Evolutionary conservation across 2,113 vertebrate genomes (phyloP).

Genomic region (Poecilia latipinna): DNA sequence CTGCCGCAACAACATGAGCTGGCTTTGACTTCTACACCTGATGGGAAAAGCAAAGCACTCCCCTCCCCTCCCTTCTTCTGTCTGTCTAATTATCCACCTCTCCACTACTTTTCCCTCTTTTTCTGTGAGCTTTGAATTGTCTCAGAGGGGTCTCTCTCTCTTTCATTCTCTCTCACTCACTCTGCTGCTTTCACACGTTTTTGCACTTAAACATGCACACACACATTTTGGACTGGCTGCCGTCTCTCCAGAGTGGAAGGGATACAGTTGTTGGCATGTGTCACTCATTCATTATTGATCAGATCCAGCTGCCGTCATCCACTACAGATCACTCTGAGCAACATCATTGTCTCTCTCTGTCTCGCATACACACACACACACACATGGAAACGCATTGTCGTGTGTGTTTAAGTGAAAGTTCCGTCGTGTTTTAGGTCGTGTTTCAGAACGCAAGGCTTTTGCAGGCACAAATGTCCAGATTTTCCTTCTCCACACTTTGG

Average conservation of each 20-base stretch:
- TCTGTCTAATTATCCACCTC: constrained; percentile 42
- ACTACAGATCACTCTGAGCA: constrained; percentile 68
- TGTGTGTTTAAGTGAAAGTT: background rate
- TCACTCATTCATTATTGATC: constrained; percentile 80
- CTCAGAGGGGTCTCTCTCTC: constrained; percentile 44
- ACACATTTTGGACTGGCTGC: constrained; percentile 36
- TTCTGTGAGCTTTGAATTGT: constrained; percentile 60
- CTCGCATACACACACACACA: background rate
- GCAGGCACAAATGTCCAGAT: background rate
- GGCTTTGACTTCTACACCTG: constrained; percentile 75
- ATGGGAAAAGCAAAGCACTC: constrained; percentile 52
- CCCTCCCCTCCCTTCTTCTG: constrained; percentile 32
- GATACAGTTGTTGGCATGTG: constrained; percentile 76
- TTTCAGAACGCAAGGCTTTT: background rate
- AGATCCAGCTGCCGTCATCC: constrained; percentile 75
- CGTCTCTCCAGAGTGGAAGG: constrained; percentile 57
- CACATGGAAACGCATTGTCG: too few relatives aligned
- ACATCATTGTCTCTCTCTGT: constrained; percentile 32
- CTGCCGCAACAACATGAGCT: constrained; percentile 54
- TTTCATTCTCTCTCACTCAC: background rate
- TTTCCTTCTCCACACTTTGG: too few relatives aligned
- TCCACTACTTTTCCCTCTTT: constrained; percentile 41
- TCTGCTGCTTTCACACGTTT: constrained; percentile 33
- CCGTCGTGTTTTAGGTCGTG: too few relatives aligned
- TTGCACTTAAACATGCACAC: constrained; percentile 28